Evolutionary conservation across 2,113 vertebrate species (phyloP).

Genomic region (Rhizomys pruinosus): DNA sequence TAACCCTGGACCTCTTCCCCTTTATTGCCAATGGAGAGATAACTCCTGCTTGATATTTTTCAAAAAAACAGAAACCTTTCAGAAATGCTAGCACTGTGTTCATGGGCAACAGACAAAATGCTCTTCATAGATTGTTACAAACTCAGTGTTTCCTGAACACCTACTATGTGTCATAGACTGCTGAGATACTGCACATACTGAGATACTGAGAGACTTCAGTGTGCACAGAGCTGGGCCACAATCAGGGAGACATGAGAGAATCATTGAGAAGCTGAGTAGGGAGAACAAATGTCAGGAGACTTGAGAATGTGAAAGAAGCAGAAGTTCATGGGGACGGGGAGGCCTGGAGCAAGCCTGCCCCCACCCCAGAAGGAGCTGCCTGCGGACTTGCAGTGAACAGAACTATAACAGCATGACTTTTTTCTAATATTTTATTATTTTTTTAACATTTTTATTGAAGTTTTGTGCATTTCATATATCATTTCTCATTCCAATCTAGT

Average conservation of each 20-base stretch:
- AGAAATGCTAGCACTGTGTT: background rate
- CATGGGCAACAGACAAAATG: background rate
- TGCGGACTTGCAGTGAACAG: background rate
- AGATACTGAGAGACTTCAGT: background rate
- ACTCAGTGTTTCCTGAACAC: background rate
- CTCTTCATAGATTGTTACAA: background rate
- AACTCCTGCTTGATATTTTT: background rate
- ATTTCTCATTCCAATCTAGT: too few species aligned
- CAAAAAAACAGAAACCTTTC: background rate
- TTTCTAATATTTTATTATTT: too few species aligned
- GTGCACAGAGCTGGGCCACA: background rate
- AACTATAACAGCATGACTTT: background rate
- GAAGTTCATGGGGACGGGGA: background rate
- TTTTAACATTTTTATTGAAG: too few species aligned
- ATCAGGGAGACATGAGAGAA: background rate
- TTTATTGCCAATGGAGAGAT: background rate
- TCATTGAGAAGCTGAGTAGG: background rate
- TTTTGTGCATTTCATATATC: too few species aligned
- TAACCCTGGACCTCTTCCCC: background rate
- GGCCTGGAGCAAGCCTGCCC: background rate
- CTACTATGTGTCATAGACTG: background rate
- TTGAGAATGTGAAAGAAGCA: background rate
- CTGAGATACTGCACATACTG: background rate
- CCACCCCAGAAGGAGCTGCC: background rate
- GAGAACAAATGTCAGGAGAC: background rate